Evolutionary conservation across 2,797 vertebrate species (phyloP).

Genomic region (Garrulus glandarius): DNA sequence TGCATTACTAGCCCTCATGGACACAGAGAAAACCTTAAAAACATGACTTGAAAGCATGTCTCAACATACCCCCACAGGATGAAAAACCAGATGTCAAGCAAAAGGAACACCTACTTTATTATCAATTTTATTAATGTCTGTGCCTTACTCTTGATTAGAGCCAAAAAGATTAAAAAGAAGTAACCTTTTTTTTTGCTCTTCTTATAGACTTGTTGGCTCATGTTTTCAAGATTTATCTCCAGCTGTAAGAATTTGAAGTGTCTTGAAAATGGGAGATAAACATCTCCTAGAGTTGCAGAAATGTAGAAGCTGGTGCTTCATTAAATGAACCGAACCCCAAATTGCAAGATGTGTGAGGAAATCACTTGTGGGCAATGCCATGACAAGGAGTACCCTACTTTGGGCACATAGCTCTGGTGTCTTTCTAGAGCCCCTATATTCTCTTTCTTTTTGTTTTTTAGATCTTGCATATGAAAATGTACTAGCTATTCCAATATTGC

Average conservation of each 20-base stretch:
- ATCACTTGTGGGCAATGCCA: neutral
- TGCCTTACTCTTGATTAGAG: neutral
- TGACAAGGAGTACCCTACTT: neutral
- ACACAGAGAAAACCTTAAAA: neutral
- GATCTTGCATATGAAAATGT: neutral
- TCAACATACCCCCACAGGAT: neutral
- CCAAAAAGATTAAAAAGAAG: neutral
- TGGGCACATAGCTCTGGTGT: neutral
- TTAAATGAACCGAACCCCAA: neutral
- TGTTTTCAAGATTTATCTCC: neutral
- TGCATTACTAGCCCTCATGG: neutral
- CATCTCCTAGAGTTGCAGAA: neutral
- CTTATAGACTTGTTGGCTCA: neutral
- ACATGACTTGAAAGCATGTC: neutral
- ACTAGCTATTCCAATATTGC: neutral
- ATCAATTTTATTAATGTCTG: neutral
- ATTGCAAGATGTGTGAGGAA: neutral
- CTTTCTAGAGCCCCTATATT: neutral
- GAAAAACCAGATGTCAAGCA: neutral
- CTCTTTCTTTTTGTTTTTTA: neutral
- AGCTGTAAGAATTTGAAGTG: neutral
- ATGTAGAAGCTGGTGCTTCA: neutral
- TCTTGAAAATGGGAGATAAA: neutral
- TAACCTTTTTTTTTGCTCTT: neutral
- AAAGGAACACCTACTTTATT: slow-evolving; percentile 1